phyloP scores from a whole-genome alignment of 2,113 vertebrate genomes.

The Apeltes quadracus region DNA sequence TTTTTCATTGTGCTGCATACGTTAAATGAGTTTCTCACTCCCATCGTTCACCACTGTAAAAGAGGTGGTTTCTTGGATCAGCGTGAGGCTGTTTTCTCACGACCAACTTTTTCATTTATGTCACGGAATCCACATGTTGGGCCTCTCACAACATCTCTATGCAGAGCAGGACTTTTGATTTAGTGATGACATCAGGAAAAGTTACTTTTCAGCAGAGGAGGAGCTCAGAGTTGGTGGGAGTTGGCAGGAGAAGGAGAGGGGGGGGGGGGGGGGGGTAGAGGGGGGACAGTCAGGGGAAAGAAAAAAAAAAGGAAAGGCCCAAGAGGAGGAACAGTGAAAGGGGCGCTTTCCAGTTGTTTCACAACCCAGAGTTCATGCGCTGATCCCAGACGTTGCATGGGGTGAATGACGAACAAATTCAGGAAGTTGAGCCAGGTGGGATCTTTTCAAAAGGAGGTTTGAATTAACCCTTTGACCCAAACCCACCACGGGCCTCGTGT shows the following conservation, averaged over 20 bases:
- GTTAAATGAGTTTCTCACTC: constrained; percentile 34
- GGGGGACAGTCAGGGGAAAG: constrained; percentile 48
- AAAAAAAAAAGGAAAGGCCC: constrained; percentile 49
- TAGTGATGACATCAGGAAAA: constrained; percentile 78
- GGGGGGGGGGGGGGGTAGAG: constrained; percentile 47
- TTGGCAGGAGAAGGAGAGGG: constrained; percentile 47
- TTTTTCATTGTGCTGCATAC: constrained; percentile 23
- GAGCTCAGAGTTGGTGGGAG: constrained; percentile 57
- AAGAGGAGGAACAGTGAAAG: constrained; percentile 73
- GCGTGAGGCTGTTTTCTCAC: constrained; percentile 54
- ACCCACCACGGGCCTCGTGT: constrained; percentile 63
- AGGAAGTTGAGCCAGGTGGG: constrained; percentile 72
- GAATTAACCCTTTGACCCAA: constrained; percentile 72
- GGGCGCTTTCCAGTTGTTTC: constrained; percentile 73
- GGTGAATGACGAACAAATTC: constrained; percentile 74
- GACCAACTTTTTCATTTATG: constrained; percentile 52
- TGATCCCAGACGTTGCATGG: constrained; percentile 68
- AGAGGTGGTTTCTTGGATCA: constrained; percentile 32
- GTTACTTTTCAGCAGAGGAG: constrained; percentile 72
- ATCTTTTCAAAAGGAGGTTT: constrained; percentile 68
- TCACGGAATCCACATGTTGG: constrained; percentile 57
- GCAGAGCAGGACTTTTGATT: constrained; percentile 72
- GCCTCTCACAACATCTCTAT: constrained; percentile 77
- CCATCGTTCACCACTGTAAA: constrained; percentile 6
- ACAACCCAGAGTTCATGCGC: constrained; percentile 74